Conservation (phyloP, 2,797 vertebrate species). For the Cossypha heuglini region DNA sequence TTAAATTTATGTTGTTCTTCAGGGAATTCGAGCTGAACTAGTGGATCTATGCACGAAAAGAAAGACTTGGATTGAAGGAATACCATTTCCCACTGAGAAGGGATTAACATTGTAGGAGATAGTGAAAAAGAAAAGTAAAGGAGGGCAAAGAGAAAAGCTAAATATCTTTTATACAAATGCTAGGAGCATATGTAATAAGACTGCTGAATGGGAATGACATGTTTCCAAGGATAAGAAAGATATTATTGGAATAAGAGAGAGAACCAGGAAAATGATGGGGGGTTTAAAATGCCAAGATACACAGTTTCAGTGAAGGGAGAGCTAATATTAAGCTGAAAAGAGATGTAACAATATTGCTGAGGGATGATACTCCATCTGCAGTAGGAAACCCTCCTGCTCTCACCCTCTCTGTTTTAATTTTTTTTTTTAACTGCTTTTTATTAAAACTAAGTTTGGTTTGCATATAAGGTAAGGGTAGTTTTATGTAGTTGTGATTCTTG, state of each 20-base stretch:
- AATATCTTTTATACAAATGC: constrained; percentile 70
- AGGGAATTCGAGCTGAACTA: constrained; percentile 39
- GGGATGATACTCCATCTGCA: constrained; percentile 37
- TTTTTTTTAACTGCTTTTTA: not conserved
- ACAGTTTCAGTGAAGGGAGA: constrained; percentile 51
- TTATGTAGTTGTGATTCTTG: not conserved
- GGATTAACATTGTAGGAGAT: constrained; percentile 68
- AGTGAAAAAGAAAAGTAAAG: constrained; percentile 67
- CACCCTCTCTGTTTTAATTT: rapidly evolving
- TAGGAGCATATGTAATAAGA: constrained; percentile 63
- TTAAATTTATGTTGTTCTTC: constrained; percentile 25
- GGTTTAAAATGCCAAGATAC: constrained; percentile 70
- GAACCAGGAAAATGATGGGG: constrained; percentile 69
- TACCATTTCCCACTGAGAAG: constrained; percentile 65
- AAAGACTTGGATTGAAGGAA: constrained; percentile 57
- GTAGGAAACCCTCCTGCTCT: not conserved
- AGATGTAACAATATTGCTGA: constrained; percentile 61
- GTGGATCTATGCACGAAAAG: constrained; percentile 18
- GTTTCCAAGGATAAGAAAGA: constrained; percentile 68
- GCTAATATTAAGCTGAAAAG: constrained; percentile 57
- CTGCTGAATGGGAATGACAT: constrained; percentile 66
- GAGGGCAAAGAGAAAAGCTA: constrained; percentile 70
- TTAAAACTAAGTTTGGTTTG: not conserved
- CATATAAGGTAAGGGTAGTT: not conserved
- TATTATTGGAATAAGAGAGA: constrained; percentile 69